A percentile compares a stretch with the other conserved stretches of the same genome.
Evolutionary conservation across 2,888 invertebrate genomes (phyloP).

Genomic region (Malthinus seriepunctatus): DNA sequence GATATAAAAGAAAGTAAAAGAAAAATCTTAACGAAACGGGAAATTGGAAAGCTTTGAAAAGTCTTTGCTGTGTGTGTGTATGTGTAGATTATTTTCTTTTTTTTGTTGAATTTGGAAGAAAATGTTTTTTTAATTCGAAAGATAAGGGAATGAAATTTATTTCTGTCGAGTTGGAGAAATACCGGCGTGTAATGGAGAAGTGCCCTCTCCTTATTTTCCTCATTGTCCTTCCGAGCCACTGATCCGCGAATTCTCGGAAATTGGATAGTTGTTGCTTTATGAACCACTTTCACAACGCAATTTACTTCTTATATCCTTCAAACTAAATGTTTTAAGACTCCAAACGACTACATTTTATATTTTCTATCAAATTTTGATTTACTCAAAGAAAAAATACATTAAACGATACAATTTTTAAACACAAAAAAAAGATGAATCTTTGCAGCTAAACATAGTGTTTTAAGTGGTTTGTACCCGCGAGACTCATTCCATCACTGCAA

Average conservation of each 20-base stretch:
- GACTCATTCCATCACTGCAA: slow-evolving; percentile 27
- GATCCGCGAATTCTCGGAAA: slow-evolving; percentile 50
- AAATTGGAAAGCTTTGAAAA: no score
- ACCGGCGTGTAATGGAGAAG: slow-evolving; percentile 14
- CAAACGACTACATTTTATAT: slow-evolving; percentile 10
- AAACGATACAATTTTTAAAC: slow-evolving; percentile 4
- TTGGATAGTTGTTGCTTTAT: slow-evolving; percentile 54
- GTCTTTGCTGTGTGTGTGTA: no score
- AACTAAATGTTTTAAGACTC: slow-evolving; percentile 42
- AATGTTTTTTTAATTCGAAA: no score
- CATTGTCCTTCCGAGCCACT: slow-evolving; percentile 49
- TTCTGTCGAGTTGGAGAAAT: slow-evolving; percentile 1
- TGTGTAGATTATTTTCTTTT: no score
- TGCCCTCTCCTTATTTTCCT: slow-evolving; percentile 27
- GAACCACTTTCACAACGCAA: slow-evolving; percentile 49
- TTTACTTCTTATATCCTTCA: slow-evolving; percentile 44
- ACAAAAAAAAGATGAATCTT: slow-evolving; percentile 8
- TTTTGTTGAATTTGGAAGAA: no score
- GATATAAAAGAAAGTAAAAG: no score
- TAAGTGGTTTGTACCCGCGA: slow-evolving; percentile 27
- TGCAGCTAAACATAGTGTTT: slow-evolving; percentile 18
- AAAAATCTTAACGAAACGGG: no score
- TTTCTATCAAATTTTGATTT: neutral
- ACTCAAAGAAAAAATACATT: neutral
- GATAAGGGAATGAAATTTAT: no score